Base-by-base conservation (phyloP, 2,113 vertebrate species). In the Nyctibius bracteatus region DNA sequence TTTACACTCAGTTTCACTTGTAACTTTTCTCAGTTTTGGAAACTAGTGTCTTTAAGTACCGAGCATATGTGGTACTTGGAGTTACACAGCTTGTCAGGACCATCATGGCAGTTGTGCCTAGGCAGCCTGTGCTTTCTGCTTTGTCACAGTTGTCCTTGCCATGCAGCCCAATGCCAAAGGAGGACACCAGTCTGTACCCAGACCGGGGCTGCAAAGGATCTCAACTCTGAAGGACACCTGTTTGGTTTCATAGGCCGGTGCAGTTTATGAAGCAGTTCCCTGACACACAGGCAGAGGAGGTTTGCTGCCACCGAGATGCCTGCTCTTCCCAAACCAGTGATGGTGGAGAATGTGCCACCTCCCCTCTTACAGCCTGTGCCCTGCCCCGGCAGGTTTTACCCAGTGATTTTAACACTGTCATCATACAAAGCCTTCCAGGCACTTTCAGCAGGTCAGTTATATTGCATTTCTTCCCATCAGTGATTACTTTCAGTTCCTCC, bases 211-310 rank as follows among this genome's bases (percentile, higher is more conserved):
- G 41, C 18, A 61, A n/a, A 65, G 20, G 6, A 7, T 37, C 33
- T 59, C 21, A 3, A 23, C 52, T 30, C 73, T 71, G 23, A 37
- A 66, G 28, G 9, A 22, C 37, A 9, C 5, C 0, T 0, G 9
- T 41, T 25, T 44, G 35, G 9, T 66, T 81, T 52, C 58, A 21
- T 0, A 30, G 44, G 5, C 1, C 4, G 25, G 16, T 35, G 33
- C 58, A n/a, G 22, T 65, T 85, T 24, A n/a, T 4, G 14, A 86
- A 68, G 58, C 43, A 12, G 27, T 33, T 74, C 57, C 28, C 43
- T n/a, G 30, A 37, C 6, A 2, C 21, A 20, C 12, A 49, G 33
- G 27, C 49, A 74, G 68, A 33, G 41, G 19, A 85, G 13, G 4
- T 43, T 58, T 81, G 31, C 51, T 74, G 43, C 16, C 27, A 23